A percentile compares a stretch with the other conserved stretches of the same genome.
These are phyloP conservation scores for Acanthosoma haemorrhoidale DNA, from an alignment of 2,888 invertebrate species.

Conservation along the genomic window DNA sequence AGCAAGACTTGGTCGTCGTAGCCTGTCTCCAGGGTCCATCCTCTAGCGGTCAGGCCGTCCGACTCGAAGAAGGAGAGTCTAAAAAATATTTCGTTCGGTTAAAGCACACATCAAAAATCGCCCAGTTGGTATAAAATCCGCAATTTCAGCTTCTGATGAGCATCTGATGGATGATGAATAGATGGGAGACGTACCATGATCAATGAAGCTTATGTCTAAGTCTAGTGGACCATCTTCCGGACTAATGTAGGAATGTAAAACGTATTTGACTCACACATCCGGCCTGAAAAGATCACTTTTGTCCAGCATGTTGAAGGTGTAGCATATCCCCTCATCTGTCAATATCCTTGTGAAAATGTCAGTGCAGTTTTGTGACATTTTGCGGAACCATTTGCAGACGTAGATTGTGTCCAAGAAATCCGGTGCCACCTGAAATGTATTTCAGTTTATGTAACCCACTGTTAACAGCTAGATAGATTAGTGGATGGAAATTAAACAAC, in stretches of 20 bases:
- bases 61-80: slow-evolving; percentile 26
- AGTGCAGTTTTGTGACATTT: slow-evolving; percentile 50
- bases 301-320: slow-evolving; percentile 61
- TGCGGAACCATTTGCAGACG: slow-evolving; percentile 55
- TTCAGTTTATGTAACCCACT: too few relatives aligned
- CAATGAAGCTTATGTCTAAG: too few relatives aligned
- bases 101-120: too few relatives aligned
- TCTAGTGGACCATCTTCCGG: too few relatives aligned
- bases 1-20: slow-evolving; percentile 52
- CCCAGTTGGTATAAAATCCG: too few relatives aligned
- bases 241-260: too few relatives aligned
- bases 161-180: too few relatives aligned
- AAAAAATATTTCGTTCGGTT: too few relatives aligned
- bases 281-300: slow-evolving; percentile 56
- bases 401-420: slow-evolving; percentile 51
- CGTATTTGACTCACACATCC: slow-evolving; percentile 44
- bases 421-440: slow-evolving; percentile 40
- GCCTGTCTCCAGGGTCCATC: slow-evolving; percentile 61
- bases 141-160: too few relatives aligned
- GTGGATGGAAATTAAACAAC: too few relatives aligned
- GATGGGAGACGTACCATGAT: too few relatives aligned
- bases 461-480: too few relatives aligned
- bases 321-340: slow-evolving; percentile 67
- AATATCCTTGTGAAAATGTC: slow-evolving; percentile 58
- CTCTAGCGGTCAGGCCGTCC: not conserved